phyloP scores from a whole-genome alignment of 2,888 invertebrate genomes.

The Thymelicus sylvestris region DNA sequence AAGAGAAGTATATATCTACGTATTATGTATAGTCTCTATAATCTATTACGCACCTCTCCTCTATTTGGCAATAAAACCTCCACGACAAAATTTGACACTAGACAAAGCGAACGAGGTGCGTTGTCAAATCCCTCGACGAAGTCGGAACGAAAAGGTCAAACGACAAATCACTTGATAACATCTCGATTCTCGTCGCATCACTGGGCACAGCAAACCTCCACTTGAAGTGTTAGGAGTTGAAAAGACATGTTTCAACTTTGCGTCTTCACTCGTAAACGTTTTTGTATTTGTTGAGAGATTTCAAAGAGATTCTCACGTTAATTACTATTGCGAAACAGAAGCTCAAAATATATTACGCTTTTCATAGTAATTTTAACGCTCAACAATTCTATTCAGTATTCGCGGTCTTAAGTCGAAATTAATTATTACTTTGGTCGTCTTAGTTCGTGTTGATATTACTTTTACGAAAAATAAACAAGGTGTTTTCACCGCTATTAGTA shows the following conservation, averaged over 20 bases:
- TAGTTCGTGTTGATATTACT: conserved; percentile 3
- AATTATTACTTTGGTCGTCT: conserved; percentile 18
- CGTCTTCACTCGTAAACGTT: conserved; percentile 18
- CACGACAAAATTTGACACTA: conserved; percentile 24
- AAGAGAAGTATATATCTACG: background rate
- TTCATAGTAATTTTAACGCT: conserved; percentile 20
- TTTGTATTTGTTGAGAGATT: conserved; percentile 26
- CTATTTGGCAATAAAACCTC: conserved; percentile 18
- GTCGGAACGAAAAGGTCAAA: conserved; percentile 4
- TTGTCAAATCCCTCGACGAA: background rate
- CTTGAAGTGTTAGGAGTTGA: conserved; percentile 21
- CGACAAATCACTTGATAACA: conserved; percentile 30
- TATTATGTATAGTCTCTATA: background rate
- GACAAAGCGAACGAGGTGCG: conserved; percentile 25
- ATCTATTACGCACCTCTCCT: conserved; percentile 9
- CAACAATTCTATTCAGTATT: conserved; percentile 18
- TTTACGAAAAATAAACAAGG: conserved; percentile 2
- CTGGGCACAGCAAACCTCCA: conserved; percentile 12
- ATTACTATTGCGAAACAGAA: conserved; percentile 20
- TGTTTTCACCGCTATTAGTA: background rate
- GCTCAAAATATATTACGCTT: conserved; percentile 22
- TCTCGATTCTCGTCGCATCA: conserved; percentile 5
- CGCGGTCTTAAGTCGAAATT: conserved; percentile 14
- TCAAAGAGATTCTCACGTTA: conserved; percentile 34
- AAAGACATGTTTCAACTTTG: conserved; percentile 26